Evolutionary conservation across 2,888 invertebrate species (phyloP), one percentile per base, ranked within the genome.

Genomic region (Ophonus ardosiacus): DNA sequence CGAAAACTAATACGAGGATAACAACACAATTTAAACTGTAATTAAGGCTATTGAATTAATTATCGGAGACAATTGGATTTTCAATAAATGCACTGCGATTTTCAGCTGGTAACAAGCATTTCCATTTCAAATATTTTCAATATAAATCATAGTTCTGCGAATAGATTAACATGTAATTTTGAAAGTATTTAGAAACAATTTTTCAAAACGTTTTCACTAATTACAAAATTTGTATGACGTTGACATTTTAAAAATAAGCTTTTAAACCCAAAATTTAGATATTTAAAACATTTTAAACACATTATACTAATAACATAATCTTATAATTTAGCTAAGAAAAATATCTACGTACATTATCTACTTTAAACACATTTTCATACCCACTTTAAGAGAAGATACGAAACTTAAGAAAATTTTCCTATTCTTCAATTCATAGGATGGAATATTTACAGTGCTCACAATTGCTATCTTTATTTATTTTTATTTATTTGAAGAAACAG

Each of bases 1-100:
- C 68, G 38, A 68, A 68, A 68, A 68, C 38, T 68, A 68, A 68
- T 74, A 74, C 71, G 43, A 74, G 71, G 43, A 74, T 74, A 74
- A 43, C 71, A 74, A 74, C 71, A 74, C 17, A 74, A 74, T 74
- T 74, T 40, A 74, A 43, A 8, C 40, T 15, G 10, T 74, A 43
- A 68, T 43, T 74, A 18, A 43, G 43, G 18, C 71, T 43, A 74
- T 74, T 74, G 43, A 43, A 74, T 74, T 74, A 43, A 74, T 74
- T 43, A 43, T 40, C 15, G 17, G 18, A 43, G 18, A 71, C 71
- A 17, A 71, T 43, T 43, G 31, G 71, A 40, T 43, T 71, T 43
- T 65, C 18, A 18, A 61, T 15, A 17, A 31, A 17, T 17, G 1
- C 2, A 21, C 63, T 63, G 63, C 63, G 63, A 63, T 63, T 63